Base-by-base conservation (phyloP, 2,888 invertebrate genomes). In the Macrosiphum euphorbiae region DNA sequence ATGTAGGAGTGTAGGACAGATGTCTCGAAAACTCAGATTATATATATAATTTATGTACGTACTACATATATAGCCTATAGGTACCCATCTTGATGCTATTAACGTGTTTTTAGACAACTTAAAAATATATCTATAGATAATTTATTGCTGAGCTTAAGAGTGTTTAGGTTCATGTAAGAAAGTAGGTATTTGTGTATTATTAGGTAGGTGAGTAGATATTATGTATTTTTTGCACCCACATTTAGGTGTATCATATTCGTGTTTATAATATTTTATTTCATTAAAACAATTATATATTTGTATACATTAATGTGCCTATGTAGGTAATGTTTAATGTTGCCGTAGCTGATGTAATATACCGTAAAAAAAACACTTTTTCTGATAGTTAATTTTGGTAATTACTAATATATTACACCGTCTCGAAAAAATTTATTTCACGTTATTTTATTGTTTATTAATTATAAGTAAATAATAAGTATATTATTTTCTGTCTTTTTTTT, bases 1-100 rank as follows among this genome's bases (percentile, higher is more conserved):
- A 24, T 92, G 86, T 92, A 61, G 11, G 91, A 92, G 44, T 92
- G 86, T 92, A 50, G 5, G 91, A 61, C 92, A 92, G 86, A 92
- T 92, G 92, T 92, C 61, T 87, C 35, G 28, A 47, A 87, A 35
- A 35, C 47, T 35, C 58, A 78, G 78, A 92, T 92, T 61, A 50
- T 61, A 87, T 91, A 90, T 35, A 35, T 55, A 55, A 55, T 55
- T 24, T 55, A 67, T 47, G 10, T 41, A 58, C 47, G 11, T 58
- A 44, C 44, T 28, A 35, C 35, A 35, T 78, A 78, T 35, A 20
- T 78, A 78, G 78, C 35, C 78, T 20, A 50, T 67, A 78, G 16
- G 35, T 78, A 35, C 92, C 35, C 92, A 87, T 92, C 86, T 92
- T 87, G 92, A 61, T 35, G 26, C 61, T 92, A 92, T 92, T 61